phyloP scores from a whole-genome alignment of 2,113 vertebrate species.

The Neolamprologus brichardi region DNA sequence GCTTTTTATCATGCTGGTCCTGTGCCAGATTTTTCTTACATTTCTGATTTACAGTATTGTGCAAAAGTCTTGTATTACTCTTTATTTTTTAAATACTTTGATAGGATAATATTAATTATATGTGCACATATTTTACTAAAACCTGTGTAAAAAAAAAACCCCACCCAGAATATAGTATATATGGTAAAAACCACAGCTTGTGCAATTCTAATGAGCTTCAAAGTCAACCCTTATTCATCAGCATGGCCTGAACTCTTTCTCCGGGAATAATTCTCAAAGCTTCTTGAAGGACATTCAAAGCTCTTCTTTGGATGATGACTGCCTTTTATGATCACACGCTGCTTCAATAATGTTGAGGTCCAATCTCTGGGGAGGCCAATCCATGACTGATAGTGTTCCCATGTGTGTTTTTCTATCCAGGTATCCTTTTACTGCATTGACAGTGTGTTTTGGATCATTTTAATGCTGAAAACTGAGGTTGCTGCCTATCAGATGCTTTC shows the following conservation, averaged over 20 bases:
- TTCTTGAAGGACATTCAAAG: not conserved
- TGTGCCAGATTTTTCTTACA: not conserved
- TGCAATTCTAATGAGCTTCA: not conserved
- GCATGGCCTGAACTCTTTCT: not conserved
- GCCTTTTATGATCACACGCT: not conserved
- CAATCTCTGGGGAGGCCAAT: not conserved
- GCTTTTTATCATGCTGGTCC: not conserved
- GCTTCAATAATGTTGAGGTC: not conserved
- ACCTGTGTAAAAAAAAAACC: accelerated
- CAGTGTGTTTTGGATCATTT: not conserved
- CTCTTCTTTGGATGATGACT: not conserved
- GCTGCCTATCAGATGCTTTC: not conserved
- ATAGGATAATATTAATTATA: not conserved
- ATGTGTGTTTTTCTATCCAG: not conserved
- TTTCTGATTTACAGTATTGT: not conserved
- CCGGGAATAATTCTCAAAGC: not conserved
- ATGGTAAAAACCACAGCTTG: not conserved
- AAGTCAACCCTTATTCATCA: not conserved
- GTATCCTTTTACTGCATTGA: not conserved
- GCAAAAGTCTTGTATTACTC: not conserved
- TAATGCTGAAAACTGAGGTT: not conserved
- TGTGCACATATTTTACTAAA: not conserved
- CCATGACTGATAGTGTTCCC: not conserved
- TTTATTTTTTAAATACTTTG: not conserved
- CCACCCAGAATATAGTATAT: not conserved